A percentile compares a stretch with the other conserved stretches of the same genome.
phyloP scores from a whole-genome alignment of 23 tunicate species.

The Phallusia fumigata region DNA sequence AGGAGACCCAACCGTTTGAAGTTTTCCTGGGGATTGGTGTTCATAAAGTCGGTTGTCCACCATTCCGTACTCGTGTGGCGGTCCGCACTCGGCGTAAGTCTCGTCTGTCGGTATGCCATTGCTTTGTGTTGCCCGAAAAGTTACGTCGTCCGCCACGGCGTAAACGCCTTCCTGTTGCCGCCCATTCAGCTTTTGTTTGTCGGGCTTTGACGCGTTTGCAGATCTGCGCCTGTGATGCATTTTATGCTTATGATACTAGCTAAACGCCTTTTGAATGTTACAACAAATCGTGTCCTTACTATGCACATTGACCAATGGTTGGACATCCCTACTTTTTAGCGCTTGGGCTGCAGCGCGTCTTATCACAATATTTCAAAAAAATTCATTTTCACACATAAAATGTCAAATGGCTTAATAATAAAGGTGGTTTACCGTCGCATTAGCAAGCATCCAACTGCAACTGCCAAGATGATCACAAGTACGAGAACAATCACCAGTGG shows the following conservation, averaged over 20 bases:
- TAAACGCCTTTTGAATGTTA: too few species aligned
- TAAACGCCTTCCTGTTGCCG: background rate
- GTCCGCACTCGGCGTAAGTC: background rate
- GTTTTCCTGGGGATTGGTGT: background rate
- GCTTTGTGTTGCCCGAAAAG: background rate
- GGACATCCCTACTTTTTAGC: too few species aligned
- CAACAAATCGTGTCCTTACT: too few species aligned
- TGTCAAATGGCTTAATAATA: too few species aligned
- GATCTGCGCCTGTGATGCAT: background rate
- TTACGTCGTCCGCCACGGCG: background rate
- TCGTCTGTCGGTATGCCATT: background rate
- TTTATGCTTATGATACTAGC: too few species aligned
- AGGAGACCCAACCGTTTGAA: background rate
- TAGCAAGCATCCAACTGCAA: background rate
- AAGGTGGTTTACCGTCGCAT: background rate
- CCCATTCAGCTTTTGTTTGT: background rate
- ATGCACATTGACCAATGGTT: too few species aligned
- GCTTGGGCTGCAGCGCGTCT: too few species aligned
- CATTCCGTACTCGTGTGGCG: background rate
- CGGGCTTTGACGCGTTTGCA: background rate
- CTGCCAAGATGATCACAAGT: background rate
- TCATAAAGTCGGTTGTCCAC: constrained; percentile 1
- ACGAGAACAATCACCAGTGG: constrained; percentile 1
- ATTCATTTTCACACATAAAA: too few species aligned
- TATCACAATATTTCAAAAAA: too few species aligned